Evolutionary conservation across 2,113 vertebrate species (phyloP).

Genomic region (Archilochus colubris): DNA sequence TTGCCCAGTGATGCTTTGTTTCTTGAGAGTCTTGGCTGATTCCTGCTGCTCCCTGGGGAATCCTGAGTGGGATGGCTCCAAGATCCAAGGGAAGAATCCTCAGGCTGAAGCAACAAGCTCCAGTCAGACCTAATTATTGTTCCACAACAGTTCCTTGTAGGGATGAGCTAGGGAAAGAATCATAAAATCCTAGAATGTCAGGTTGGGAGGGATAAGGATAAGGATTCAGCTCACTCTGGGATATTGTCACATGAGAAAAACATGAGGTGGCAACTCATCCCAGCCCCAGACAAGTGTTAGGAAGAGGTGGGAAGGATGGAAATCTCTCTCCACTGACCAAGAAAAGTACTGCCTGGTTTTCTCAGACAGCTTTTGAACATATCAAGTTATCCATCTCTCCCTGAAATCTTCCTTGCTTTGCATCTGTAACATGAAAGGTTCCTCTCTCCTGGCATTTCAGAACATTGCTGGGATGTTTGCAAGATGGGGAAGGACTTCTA

Average conservation of each 20-base stretch:
- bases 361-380: not conserved
- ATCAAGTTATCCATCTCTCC: not conserved
- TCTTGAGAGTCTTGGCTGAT: not conserved
- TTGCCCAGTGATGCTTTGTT: not conserved
- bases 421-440: not conserved
- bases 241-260: not conserved
- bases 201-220: not conserved
- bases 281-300: fast-evolving
- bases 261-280: not conserved
- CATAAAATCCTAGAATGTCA: no score
- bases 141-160: not conserved
- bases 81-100: not conserved
- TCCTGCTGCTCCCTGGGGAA: not conserved
- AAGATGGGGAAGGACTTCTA: no score
- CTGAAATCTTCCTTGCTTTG: not conserved
- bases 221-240: not conserved
- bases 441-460: not conserved
- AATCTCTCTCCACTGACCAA: not conserved
- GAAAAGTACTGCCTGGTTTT: not conserved
- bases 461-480: not conserved
- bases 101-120: not conserved
- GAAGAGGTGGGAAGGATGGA: not conserved
- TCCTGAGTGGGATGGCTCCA: not conserved
- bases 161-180: not conserved
- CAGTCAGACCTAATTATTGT: not conserved